These are phyloP conservation scores for Cyclophora albipunctata DNA, from an alignment of 2,888 invertebrate genomes.

Conservation along the genomic window DNA sequence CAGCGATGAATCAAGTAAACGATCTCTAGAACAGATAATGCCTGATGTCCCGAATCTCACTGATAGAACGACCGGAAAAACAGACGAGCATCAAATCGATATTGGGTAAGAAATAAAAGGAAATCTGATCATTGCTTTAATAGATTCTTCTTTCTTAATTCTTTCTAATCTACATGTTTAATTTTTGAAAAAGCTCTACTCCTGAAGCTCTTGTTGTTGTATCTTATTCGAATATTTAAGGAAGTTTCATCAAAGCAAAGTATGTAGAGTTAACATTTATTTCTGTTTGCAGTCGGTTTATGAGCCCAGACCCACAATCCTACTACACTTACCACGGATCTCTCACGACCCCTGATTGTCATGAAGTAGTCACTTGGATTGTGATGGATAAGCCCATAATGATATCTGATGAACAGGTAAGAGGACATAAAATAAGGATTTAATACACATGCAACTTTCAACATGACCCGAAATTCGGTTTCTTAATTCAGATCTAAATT, in stretches of 20 bases:
- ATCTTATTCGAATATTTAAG: too few species aligned
- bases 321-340: conserved; percentile 85
- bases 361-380: conserved; percentile 84
- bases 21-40: conserved; percentile 40
- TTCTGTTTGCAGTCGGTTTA: conserved; percentile 48
- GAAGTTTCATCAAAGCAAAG: too few species aligned
- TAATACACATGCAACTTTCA: too few species aligned
- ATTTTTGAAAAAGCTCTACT: too few species aligned
- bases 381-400: conserved; percentile 65
- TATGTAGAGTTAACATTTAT: too few species aligned
- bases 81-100: conserved; percentile 31
- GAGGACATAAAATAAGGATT: neutral
- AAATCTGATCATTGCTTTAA: too few species aligned
- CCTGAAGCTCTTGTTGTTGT: too few species aligned
- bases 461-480: too few species aligned
- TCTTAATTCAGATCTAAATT: too few species aligned
- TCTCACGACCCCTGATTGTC: conserved; percentile 83
- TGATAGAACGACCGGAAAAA: conserved; percentile 16
- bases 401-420: conserved; percentile 63
- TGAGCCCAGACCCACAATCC: conserved; percentile 76
- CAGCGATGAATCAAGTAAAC: conserved; percentile 24
- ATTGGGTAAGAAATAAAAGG: conserved; percentile 38
- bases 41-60: conserved; percentile 33
- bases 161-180: too few species aligned
- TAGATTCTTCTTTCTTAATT: too few species aligned